Base-by-base conservation (phyloP, 2,797 vertebrate species). In the Poeciliopsis infans region DNA sequence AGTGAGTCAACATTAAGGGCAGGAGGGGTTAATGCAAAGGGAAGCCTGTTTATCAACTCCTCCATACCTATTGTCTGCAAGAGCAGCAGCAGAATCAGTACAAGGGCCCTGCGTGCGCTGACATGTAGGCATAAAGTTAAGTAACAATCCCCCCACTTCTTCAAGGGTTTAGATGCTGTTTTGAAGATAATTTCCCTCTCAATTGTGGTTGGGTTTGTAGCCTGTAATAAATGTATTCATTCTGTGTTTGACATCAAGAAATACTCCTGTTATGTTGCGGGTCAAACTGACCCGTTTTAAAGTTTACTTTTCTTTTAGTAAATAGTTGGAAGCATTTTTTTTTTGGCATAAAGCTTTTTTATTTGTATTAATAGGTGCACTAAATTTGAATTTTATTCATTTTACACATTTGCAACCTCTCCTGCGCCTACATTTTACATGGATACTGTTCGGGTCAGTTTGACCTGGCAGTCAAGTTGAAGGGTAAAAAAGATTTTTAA, bases 1-100 rank as follows among this genome's bases (percentile, higher is more conserved):
- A 79, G 86, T 75, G 90, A 88, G 90, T 82, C 64, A 41, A 78
- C 79, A 86, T 72, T 82, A 71, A 82, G 75, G 81, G 76, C 74
- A 68, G 45, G 72, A 79, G 68, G 77, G 73, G 75, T 86, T 59
- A 10, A 5, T 75, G n/a, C 39, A 72, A 73, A 79, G 68, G 77
- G 72, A 11, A 51, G 68, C 75, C 46, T 0, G 31, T 81, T 80
- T 87, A 72, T 87, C 47, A 78, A 80, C 76, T 83, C 61, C 75
- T 80, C 61, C 72, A 68, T 85, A 66, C 25, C 59, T 57, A 28
- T 28, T 84, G 78, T 61, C 43, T 33, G 10, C 43, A 61, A 61
- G 47, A 47, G 41, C 39, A n/a, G 25, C 25, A 46, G 25, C 64
- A 39, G 64, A 41, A 68, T 68, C 33, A 66, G 61, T 39, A 39